Evolutionary conservation across 2,797 vertebrate genomes (phyloP).

Genomic region (Rousettus madagascariensis): DNA sequence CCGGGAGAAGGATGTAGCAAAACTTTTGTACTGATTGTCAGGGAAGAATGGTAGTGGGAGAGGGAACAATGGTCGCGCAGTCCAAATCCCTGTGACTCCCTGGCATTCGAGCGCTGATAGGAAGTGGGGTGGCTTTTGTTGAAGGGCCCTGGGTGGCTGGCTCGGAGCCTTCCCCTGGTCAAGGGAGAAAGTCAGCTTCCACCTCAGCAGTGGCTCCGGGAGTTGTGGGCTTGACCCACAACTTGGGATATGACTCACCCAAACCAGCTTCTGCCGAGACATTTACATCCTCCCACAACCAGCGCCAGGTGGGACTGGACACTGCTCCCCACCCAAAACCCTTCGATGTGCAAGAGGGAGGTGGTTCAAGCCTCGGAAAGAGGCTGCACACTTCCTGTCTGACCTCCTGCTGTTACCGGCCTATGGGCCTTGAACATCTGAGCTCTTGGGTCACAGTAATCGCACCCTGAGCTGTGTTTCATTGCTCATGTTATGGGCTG

Average conservation of each 20-base stretch:
- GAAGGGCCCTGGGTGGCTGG: neutral
- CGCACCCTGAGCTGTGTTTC: neutral
- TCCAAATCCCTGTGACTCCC: neutral
- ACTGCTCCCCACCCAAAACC: neutral
- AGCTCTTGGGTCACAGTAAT: neutral
- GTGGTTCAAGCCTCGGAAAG: neutral
- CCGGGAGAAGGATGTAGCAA: neutral
- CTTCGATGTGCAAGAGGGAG: neutral
- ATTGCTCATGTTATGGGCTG: neutral
- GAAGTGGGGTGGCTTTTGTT: neutral
- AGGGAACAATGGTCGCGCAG: neutral
- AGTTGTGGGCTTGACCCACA: neutral
- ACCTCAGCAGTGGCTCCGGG: neutral
- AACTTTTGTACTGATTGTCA: neutral
- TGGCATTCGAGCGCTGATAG: neutral
- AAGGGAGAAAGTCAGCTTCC: neutral
- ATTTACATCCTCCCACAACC: neutral
- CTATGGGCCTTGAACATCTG: neutral
- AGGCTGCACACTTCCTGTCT: accelerated
- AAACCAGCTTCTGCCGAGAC: neutral
- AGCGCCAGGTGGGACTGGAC: neutral
- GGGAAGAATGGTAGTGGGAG: neutral
- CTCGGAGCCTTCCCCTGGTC: neutral
- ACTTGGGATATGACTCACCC: neutral
- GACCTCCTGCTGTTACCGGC: neutral